phyloP scores from a whole-genome alignment of 2,888 invertebrate species.

The Andricus quercusramuli region DNA sequence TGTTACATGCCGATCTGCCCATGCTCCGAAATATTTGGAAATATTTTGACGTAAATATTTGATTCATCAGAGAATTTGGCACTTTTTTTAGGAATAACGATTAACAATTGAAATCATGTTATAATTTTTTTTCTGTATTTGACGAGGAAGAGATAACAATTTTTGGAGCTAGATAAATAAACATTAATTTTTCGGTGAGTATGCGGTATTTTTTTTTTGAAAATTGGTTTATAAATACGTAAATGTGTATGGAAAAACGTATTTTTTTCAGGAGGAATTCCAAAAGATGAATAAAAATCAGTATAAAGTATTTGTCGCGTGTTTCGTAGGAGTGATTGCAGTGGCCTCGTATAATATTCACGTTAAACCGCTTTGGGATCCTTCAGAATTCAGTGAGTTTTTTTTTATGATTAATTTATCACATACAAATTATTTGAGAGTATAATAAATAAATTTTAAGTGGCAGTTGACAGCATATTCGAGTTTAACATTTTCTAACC shows the following conservation, averaged over 20 bases:
- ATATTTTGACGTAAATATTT: not conserved
- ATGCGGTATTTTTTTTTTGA: not conserved
- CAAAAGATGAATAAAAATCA: not conserved
- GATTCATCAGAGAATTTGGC: not conserved
- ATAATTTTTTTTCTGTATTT: not conserved
- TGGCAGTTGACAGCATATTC: not conserved
- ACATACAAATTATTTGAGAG: not conserved
- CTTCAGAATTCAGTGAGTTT: conserved; percentile 83
- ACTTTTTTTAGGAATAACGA: not conserved
- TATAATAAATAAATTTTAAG: not conserved
- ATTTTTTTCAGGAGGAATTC: not conserved
- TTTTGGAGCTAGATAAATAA: not conserved
- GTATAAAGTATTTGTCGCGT: conserved; percentile 78
- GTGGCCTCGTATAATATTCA: conserved; percentile 82
- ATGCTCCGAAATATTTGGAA: not conserved
- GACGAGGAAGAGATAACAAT: not conserved
- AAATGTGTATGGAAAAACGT: not conserved
- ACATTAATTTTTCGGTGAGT: not conserved
- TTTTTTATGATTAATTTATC: not conserved
- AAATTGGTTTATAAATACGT: not conserved
- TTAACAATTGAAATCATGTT: not conserved
- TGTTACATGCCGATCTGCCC: not conserved
- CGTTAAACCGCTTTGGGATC: conserved; percentile 83
- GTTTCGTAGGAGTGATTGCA: conserved; percentile 81
- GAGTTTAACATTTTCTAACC: not conserved